Evolutionary conservation across 2,888 invertebrate genomes (phyloP).

Genomic region (Eilema sororculum): DNA sequence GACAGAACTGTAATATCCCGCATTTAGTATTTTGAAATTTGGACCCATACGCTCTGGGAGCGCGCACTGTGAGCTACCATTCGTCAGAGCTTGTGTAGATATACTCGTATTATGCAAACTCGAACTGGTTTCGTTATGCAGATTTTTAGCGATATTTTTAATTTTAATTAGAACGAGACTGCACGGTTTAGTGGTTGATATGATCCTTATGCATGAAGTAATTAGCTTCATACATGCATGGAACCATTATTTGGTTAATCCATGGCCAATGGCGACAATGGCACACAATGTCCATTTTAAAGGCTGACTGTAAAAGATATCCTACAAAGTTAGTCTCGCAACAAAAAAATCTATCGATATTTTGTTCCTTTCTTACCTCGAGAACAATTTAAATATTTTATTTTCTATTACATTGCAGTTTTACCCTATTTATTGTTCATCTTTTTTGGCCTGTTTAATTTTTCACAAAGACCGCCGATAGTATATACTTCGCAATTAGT

Average conservation of each 20-base stretch:
- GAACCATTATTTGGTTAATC: neutral
- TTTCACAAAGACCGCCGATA: neutral
- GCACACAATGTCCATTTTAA: neutral
- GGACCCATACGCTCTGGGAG: constrained; percentile 47
- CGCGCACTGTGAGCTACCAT: constrained; percentile 67
- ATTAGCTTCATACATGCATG: neutral
- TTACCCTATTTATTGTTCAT: neutral
- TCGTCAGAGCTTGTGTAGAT: constrained; percentile 31
- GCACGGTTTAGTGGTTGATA: neutral
- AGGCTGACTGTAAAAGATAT: neutral
- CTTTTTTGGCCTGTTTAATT: neutral
- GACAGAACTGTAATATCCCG: neutral
- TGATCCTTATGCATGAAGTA: too few species aligned
- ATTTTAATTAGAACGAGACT: constrained; percentile 5
- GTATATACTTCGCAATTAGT: neutral
- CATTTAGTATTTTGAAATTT: neutral
- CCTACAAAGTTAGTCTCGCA: neutral
- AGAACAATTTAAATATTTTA: neutral
- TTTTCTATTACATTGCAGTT: neutral
- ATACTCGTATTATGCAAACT: constrained; percentile 23
- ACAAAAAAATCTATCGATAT: neutral
- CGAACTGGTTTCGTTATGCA: constrained; percentile 11
- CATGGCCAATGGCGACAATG: too few species aligned
- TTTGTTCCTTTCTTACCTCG: neutral
- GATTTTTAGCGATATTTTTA: constrained; percentile 9